A percentile compares a stretch with the other conserved stretches of the same genome.
phyloP scores from a whole-genome alignment of 2,888 invertebrate genomes.

The Caenorhabditis sp. region DNA sequence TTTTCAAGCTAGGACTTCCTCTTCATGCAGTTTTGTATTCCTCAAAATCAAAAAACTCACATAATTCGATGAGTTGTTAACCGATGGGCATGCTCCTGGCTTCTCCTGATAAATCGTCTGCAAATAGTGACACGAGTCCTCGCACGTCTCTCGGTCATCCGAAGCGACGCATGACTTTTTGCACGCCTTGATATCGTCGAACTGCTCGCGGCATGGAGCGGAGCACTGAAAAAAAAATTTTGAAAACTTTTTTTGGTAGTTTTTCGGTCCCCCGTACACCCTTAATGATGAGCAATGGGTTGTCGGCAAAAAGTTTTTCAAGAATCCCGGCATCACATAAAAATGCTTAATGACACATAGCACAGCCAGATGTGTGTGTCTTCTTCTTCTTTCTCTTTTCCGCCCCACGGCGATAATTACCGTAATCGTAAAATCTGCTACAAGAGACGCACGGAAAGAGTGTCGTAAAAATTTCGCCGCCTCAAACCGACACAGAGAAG shows the following conservation, averaged over 20 bases:
- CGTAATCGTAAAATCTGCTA: slow-evolving; percentile 48
- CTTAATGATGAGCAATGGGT: too few relatives aligned
- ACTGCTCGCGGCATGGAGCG: slow-evolving; percentile 79
- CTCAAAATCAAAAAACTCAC: slow-evolving; percentile 50
- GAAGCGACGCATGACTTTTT: slow-evolving; percentile 54
- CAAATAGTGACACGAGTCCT: slow-evolving; percentile 83
- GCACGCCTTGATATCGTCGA: slow-evolving; percentile 66
- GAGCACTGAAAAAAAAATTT: slow-evolving; percentile 79
- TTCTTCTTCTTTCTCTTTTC: background rate
- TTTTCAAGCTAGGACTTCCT: too few relatives aligned
- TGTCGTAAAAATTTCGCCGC: slow-evolving; percentile 29
- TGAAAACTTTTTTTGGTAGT: background rate
- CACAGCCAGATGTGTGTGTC: slow-evolving; percentile 28
- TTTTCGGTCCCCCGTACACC: background rate
- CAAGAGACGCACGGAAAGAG: too few relatives aligned
- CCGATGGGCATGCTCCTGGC: slow-evolving; percentile 83
- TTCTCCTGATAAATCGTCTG: slow-evolving; percentile 81
- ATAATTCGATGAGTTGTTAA: slow-evolving; percentile 68
- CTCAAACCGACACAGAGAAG: too few relatives aligned
- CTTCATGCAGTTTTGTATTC: too few relatives aligned
- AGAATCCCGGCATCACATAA: slow-evolving; percentile 44
- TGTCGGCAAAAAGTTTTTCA: slow-evolving; percentile 23
- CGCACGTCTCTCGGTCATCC: slow-evolving; percentile 72
- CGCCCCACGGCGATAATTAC: slow-evolving; percentile 36
- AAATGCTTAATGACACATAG: slow-evolving; percentile 53